Percentiles rank a stretch among this genome's conserved stretches.
Evolutionary conservation across 2,888 invertebrate genomes (phyloP).

Genomic region (Apamea epomidion): DNA sequence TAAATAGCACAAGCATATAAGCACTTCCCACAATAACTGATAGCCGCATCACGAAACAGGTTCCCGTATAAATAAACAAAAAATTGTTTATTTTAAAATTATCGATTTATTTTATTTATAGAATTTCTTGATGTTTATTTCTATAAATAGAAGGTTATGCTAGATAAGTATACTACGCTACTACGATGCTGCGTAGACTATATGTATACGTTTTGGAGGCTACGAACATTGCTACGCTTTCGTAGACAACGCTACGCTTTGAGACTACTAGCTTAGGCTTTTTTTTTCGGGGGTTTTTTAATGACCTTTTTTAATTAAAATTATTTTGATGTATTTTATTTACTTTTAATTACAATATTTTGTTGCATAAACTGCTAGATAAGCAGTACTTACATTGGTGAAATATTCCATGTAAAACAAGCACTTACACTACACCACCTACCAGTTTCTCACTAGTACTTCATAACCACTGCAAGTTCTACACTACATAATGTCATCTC

Average conservation of each 20-base stretch:
- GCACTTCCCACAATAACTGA: too few species aligned
- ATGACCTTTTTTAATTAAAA: too few species aligned
- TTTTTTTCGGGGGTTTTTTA: too few species aligned
- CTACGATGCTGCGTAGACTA: neutral
- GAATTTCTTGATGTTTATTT: neutral
- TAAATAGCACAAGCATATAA: neutral
- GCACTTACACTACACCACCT: neutral
- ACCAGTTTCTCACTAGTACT: neutral
- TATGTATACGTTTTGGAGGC: neutral
- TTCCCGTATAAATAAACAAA: neutral
- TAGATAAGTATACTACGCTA: neutral
- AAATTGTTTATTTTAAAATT: too few species aligned
- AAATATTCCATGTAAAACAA: neutral
- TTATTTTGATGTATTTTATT: neutral
- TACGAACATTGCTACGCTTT: neutral
- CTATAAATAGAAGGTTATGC: neutral
- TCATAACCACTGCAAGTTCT: too few species aligned
- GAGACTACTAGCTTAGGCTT: neutral
- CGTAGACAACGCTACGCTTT: neutral
- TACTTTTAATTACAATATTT: neutral
- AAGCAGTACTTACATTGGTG: neutral
- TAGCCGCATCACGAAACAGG: too few species aligned
- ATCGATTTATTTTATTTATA: neutral
- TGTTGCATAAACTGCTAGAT: neutral
- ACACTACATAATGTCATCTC: too few species aligned